Evolutionary conservation across 2,113 vertebrate genomes (phyloP).

Genomic region (Silurus glanis): DNA sequence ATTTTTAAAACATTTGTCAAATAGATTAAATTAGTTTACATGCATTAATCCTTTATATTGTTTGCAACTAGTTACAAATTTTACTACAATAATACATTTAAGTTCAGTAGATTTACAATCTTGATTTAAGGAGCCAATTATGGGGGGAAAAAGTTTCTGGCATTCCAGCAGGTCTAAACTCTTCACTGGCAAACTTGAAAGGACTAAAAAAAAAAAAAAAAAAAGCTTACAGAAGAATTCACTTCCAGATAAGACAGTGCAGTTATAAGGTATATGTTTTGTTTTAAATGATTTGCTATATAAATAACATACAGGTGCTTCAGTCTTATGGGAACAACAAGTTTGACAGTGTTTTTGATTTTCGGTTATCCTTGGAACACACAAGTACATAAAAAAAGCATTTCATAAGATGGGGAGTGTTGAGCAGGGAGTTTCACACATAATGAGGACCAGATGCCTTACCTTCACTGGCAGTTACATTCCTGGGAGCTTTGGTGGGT

Average conservation of each 20-base stretch:
- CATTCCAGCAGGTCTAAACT: conserved; percentile 42
- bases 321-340: conserved; percentile 56
- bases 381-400: conserved; percentile 67
- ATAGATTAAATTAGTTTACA: background rate
- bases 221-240: background rate
- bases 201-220: conserved; percentile 1
- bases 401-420: conserved; percentile 52
- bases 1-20: too few relatives aligned
- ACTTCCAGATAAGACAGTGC: conserved; percentile 32
- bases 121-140: conserved; percentile 24
- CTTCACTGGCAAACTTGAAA: conserved; percentile 63
- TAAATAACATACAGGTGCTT: conserved; percentile 59
- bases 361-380: conserved; percentile 67
- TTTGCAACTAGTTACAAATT: background rate
- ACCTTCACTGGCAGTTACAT: conserved; percentile 98
- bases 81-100: background rate
- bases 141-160: conserved; percentile 18
- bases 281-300: conserved; percentile 50
- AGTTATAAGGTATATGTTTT: conserved; percentile 57
- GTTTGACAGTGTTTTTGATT: conserved; percentile 67
- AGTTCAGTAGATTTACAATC: background rate
- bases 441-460: conserved; percentile 84
- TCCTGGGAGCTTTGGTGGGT: conserved; percentile 92
- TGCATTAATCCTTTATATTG: background rate
- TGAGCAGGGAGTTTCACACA: conserved; percentile 56